Evolutionary conservation across 2,113 vertebrate species (phyloP).

Genomic region (Oceanodroma tethys): DNA sequence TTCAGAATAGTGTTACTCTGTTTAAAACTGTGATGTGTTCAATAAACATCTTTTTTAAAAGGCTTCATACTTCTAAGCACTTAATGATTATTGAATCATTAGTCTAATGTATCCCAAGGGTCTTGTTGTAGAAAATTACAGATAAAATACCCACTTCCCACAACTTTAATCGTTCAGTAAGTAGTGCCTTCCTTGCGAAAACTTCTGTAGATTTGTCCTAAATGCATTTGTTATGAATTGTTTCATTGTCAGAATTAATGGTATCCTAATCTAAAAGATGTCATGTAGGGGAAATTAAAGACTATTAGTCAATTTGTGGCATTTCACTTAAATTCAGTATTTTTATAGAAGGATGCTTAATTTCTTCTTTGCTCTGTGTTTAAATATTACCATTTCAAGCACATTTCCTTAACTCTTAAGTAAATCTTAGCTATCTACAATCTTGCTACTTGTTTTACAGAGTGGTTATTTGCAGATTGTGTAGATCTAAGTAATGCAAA

Average conservation of each 20-base stretch:
- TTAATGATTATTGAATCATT: constrained; percentile 61
- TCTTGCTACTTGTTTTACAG: neutral
- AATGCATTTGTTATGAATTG: neutral
- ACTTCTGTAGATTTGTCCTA: neutral
- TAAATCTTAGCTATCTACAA: neutral
- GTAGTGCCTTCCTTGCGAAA: neutral
- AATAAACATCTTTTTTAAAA: neutral
- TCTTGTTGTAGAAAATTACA: constrained; percentile 38
- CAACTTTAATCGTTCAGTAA: neutral
- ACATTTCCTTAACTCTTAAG: neutral
- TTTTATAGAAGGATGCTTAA: neutral
- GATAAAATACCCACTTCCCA: constrained; percentile 19
- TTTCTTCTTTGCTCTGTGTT: neutral
- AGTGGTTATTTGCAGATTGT: neutral
- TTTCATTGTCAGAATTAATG: neutral
- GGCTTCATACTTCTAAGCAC: neutral
- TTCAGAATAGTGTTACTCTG: neutral
- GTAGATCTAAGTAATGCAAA: neutral
- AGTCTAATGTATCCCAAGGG: constrained; percentile 19
- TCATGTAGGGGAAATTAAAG: neutral
- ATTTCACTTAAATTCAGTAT: neutral
- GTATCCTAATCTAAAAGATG: neutral
- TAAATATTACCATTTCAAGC: neutral
- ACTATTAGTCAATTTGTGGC: neutral
- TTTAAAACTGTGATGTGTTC: constrained; percentile 3